Percentiles rank a stretch among this genome's conserved stretches.
These are phyloP conservation scores for Philereme vetulata DNA, from an alignment of 2,888 invertebrate species.

Conservation along the genomic window DNA sequence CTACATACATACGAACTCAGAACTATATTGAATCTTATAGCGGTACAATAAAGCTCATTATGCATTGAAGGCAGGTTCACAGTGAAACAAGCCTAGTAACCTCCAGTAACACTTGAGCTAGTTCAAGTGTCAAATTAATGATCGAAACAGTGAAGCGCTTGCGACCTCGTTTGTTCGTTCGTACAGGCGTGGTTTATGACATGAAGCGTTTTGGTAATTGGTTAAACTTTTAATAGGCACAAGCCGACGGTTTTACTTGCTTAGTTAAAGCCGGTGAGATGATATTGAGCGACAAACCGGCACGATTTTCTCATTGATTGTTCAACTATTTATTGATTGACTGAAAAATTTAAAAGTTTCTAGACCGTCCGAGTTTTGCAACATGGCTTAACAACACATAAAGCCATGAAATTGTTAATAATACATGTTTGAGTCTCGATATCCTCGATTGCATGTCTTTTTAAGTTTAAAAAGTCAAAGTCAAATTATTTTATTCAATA, in stretches of 20 bases:
- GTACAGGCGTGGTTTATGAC: slow-evolving; percentile 35
- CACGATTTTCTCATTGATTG: no score
- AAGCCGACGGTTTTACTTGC: no score
- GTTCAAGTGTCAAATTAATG: slow-evolving; percentile 80
- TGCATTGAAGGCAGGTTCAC: neutral
- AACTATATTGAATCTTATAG: neutral
- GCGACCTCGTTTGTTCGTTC: slow-evolving; percentile 52
- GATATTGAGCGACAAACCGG: neutral
- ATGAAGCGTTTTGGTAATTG: slow-evolving; percentile 19
- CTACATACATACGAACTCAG: no score
- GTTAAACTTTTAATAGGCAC: neutral
- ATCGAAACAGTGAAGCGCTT: slow-evolving; percentile 69
- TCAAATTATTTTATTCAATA: no score
- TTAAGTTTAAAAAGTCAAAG: no score
- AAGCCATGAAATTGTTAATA: no score
- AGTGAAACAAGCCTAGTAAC: neutral
- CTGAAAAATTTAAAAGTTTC: no score
- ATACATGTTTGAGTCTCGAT: no score
- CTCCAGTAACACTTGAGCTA: slow-evolving; percentile 48
- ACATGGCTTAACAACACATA: no score
- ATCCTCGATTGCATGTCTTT: no score
- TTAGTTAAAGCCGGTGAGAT: neutral
- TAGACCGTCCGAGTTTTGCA: no score
- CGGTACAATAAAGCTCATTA: neutral
- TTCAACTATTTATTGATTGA: no score